Base-by-base conservation (phyloP, 2,888 invertebrate species). In the Leucoma salicis region DNA sequence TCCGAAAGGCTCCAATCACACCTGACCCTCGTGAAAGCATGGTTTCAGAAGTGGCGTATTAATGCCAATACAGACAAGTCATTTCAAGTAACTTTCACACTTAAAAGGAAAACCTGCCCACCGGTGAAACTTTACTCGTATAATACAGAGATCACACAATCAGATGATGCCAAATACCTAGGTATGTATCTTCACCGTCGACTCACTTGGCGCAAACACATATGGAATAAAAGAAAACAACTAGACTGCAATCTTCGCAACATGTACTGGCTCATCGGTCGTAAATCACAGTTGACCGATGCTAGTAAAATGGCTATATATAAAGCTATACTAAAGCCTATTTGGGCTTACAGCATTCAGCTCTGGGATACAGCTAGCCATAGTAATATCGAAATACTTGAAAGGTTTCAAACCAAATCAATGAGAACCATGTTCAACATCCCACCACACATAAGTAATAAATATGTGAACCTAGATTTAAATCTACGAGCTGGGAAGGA, bases 301-400 rank as follows among this genome's bases (percentile, higher is more conserved):
- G 14, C 28, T 12, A 49, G 39, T 13, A 52, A 48, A 39, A 34
- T 48, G 1, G 1, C 16, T 6, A 16, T 43, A 1, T 49, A 50
- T n/a, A 47, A 51, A 40, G n/a, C 42, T 10, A 49, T 43, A 5
- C 10, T 51, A 6, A 54, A 54, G 29, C 46, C 38, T 10, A 31
- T 49, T 6, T 57, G 51, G 47, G 36, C 46, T 3, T 57, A 53
- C 24, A 49, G 53, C 2, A 36, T 49, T 10, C 35, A 57, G 24
- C 31, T 57, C 0, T 57, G 48, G 51, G 49, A 45, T 4, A 39
- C 52, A 16, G 46, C 53, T 3, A 31, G 31, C 3, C 39, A 46
- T n/a, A 35, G 32, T 2, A 53, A 53, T 12, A 37, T 50, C 1
- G 46, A 48, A 32, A 50, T 40, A 1, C 37, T 31, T 4, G 18